Conservation (phyloP, 2,888 invertebrate genomes). For the Acronicta leporina region DNA sequence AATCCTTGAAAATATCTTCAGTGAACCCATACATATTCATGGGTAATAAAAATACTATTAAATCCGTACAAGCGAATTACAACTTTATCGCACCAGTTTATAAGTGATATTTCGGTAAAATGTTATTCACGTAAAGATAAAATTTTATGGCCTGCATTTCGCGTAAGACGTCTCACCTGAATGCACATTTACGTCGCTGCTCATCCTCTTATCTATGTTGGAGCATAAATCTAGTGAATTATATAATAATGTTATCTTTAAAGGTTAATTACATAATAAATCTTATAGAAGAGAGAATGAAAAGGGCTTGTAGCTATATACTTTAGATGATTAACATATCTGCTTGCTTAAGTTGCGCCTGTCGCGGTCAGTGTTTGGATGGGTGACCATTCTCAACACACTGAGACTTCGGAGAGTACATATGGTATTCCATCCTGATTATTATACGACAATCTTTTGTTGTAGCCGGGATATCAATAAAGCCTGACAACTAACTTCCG, state of each 20-base stretch:
- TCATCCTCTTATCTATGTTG: conserved; percentile 30
- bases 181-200: conserved; percentile 24
- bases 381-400: too few species aligned
- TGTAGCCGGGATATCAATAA: too few species aligned
- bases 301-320: too few species aligned
- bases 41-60: conserved; percentile 41
- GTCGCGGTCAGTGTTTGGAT: too few species aligned
- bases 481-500: too few species aligned
- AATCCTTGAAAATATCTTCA: conserved; percentile 14
- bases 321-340: too few species aligned
- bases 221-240: conserved; percentile 31
- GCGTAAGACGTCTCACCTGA: conserved; percentile 33
- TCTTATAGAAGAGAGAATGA: too few species aligned
- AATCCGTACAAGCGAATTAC: conserved; percentile 21
- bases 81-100: conserved; percentile 7
- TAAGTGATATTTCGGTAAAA: conserved; percentile 21
- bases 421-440: too few species aligned
- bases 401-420: too few species aligned
- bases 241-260: conserved; percentile 25
- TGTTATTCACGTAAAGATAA: conserved; percentile 28
- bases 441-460: too few species aligned
- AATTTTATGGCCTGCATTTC: conserved; percentile 40
- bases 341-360: too few species aligned
- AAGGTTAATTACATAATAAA: conserved; percentile 30
- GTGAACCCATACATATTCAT: conserved; percentile 31